Percentiles rank a stretch among this genome's conserved stretches.
phyloP scores from a whole-genome alignment of 2,113 vertebrate genomes.

The Lutjanus erythropterus region DNA sequence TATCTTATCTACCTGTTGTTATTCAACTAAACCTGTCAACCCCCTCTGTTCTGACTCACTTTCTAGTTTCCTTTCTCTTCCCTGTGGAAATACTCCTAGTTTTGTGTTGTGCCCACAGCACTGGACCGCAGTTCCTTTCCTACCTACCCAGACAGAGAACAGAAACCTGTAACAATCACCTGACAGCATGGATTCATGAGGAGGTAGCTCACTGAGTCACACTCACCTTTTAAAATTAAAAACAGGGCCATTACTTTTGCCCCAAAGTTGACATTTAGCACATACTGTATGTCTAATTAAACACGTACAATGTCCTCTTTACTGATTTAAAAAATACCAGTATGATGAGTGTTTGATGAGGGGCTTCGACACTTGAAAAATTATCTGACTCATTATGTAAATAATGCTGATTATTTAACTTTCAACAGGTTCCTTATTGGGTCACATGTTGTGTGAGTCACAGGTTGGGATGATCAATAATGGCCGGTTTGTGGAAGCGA shows the following conservation, averaged over 20 bases:
- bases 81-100: conserved; percentile 33
- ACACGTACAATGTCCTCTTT: not conserved
- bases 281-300: not conserved
- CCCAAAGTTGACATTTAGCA: not conserved
- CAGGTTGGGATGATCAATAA: conserved; percentile 30
- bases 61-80: conserved; percentile 55
- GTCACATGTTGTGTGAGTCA: conserved; percentile 59
- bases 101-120: conserved; percentile 10
- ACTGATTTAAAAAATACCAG: conserved; percentile 1
- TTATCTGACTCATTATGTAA: not conserved
- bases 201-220: conserved; percentile 4
- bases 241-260: not conserved
- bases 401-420: conserved; percentile 13
- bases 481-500: conserved; percentile 20
- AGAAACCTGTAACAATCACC: conserved; percentile 62
- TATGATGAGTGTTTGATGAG: not conserved
- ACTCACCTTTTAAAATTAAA: conserved; percentile 6
- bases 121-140: conserved; percentile 23
- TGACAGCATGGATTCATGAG: conserved; percentile 15
- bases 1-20: conserved; percentile 6
- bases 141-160: conserved; percentile 25
- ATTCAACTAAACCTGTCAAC: not conserved
- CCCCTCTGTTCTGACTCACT: conserved; percentile 5
- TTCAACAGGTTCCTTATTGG: conserved; percentile 20
- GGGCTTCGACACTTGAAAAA: not conserved